A percentile compares a stretch with the other conserved stretches of the same genome.
Conservation (phyloP, 2,888 invertebrate genomes). For the Drosophila leonis region DNA sequence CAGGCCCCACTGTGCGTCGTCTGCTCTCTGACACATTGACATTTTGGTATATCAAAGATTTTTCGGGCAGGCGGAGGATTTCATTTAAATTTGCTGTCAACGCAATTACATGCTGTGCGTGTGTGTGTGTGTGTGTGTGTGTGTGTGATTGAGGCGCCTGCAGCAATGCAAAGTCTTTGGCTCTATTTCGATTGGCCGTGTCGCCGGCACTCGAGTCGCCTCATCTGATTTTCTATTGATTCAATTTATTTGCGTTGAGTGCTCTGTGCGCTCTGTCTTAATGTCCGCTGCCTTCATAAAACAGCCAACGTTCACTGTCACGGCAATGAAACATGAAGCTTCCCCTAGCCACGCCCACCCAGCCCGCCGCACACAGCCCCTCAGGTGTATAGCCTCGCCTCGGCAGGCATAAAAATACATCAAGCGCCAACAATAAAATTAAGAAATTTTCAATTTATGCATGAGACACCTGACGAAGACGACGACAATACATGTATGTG, state of each 20-base stretch:
- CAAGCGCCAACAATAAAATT: slow-evolving; percentile 74
- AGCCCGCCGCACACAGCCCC: background rate
- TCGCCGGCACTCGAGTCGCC: slow-evolving; percentile 26
- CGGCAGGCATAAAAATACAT: slow-evolving; percentile 46
- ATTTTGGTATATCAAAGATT: slow-evolving; percentile 42
- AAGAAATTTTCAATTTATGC: slow-evolving; percentile 81
- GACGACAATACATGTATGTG: slow-evolving; percentile 7
- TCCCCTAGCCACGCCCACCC: slow-evolving; percentile 20
- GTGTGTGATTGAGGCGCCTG: slow-evolving; percentile 11
- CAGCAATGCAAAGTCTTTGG: slow-evolving; percentile 19
- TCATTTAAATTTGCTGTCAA: slow-evolving; percentile 79
- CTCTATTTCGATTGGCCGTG: slow-evolving; percentile 20
- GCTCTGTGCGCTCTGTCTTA: slow-evolving; percentile 34
- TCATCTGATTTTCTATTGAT: slow-evolving; percentile 65
- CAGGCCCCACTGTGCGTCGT: slow-evolving; percentile 38
- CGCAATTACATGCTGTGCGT: slow-evolving; percentile 18
- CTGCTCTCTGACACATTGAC: slow-evolving; percentile 76
- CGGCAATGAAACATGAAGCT: slow-evolving; percentile 50
- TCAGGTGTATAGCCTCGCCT: slow-evolving; percentile 1
- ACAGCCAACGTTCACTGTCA: slow-evolving; percentile 27
- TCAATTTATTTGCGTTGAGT: slow-evolving; percentile 59
- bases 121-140: slow-evolving; percentile 4
- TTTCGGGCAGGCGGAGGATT: slow-evolving; percentile 51
- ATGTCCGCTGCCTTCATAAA: slow-evolving; percentile 41
- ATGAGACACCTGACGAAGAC: slow-evolving; percentile 68